A percentile compares a stretch with the other conserved stretches of the same genome.
Evolutionary conservation across 2,888 invertebrate genomes (phyloP).

Genomic region (Resseliella maxima): DNA sequence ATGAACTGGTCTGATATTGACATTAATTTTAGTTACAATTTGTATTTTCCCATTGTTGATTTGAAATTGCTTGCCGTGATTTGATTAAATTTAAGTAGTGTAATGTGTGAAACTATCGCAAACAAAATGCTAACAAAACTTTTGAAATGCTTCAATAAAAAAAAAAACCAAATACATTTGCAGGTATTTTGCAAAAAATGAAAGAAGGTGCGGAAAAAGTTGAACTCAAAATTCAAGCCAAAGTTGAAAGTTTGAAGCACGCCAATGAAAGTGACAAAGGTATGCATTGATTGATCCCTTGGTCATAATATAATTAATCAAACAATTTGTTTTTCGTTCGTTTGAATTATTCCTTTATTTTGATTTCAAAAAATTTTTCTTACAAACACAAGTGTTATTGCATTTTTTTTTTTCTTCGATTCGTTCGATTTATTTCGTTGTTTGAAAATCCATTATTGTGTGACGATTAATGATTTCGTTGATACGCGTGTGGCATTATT

Average conservation of each 20-base stretch:
- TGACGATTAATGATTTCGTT: neutral
- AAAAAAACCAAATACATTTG: slow-evolving; percentile 61
- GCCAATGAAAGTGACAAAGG: slow-evolving; percentile 72
- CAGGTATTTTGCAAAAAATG: slow-evolving; percentile 92
- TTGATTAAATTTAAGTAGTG: too few relatives aligned
- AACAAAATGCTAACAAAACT: neutral
- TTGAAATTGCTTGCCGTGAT: neutral
- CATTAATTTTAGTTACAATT: too few relatives aligned
- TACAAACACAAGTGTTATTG: slow-evolving; percentile 21
- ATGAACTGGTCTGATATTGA: too few relatives aligned
- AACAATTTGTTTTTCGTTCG: neutral
- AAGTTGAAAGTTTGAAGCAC: slow-evolving; percentile 86
- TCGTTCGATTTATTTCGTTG: too few relatives aligned
- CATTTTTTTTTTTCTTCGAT: too few relatives aligned
- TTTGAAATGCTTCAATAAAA: too few relatives aligned
- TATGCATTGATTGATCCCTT: slow-evolving; percentile 64
- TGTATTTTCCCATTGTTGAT: neutral
- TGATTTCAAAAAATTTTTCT: slow-evolving; percentile 2
- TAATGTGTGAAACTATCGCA: neutral
- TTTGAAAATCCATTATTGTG: neutral
- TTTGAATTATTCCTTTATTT: slow-evolving; percentile 17
- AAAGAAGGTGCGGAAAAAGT: slow-evolving; percentile 96
- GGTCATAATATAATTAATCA: neutral
- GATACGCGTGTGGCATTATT: neutral
- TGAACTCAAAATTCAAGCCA: slow-evolving; percentile 92